Evolutionary conservation across 1,140 invertebrate species (phyloP).

Genomic region (Brachionus rotundiformis): DNA sequence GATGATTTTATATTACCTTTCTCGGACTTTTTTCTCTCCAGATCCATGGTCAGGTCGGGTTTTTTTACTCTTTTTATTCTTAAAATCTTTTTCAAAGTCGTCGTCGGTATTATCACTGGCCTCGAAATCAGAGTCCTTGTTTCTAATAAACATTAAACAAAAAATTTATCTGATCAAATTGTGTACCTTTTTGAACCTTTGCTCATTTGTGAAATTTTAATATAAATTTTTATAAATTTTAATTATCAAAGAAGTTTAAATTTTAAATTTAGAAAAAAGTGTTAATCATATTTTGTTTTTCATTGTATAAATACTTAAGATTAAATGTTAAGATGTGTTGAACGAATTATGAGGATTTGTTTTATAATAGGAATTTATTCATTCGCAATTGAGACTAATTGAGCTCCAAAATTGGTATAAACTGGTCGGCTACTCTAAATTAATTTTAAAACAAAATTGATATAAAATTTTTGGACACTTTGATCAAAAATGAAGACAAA

Average conservation of each 20-base stretch:
- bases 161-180: no score
- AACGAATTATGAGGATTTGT: background rate
- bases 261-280: background rate
- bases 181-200: constrained; percentile 45
- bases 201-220: constrained; percentile 21
- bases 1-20: background rate
- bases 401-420: background rate
- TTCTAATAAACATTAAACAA: background rate
- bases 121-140: constrained; percentile 19
- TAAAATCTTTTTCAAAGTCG: constrained; percentile 46
- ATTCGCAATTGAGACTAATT: background rate
- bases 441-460: no score
- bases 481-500: background rate
- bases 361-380: background rate
- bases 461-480: background rate
- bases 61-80: constrained; percentile 35
- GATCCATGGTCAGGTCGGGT: background rate
- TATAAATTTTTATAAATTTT: background rate
- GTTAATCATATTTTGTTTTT: background rate
- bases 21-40: background rate
- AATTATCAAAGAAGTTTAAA: background rate
- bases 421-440: background rate
- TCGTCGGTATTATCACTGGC: background rate
- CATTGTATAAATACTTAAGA: background rate
- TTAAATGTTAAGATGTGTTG: background rate